Conservation (phyloP, 2,113 vertebrate species). For the Hippolais icterina region DNA sequence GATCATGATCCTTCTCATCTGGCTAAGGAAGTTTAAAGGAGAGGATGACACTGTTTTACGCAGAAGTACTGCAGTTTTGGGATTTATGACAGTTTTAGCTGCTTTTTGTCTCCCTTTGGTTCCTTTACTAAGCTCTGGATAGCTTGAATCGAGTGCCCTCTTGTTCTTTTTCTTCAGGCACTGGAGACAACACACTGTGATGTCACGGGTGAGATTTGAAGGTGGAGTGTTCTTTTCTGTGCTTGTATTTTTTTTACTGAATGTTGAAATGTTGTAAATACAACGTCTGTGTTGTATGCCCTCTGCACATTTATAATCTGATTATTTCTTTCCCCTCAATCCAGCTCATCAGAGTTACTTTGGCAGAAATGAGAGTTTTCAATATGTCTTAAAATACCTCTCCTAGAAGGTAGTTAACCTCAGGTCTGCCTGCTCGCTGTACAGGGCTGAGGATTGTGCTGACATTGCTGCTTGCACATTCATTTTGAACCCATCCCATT, state of each 20-base stretch:
- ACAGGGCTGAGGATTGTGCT: background rate
- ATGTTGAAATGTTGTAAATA: constrained; percentile 10
- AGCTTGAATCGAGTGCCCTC: background rate
- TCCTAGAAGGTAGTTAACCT: constrained; percentile 14
- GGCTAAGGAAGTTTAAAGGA: background rate
- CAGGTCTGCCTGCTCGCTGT: background rate
- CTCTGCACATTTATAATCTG: background rate
- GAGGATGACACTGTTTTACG: background rate
- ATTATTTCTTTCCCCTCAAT: background rate
- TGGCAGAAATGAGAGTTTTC: background rate
- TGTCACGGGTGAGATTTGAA: background rate
- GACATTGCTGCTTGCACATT: background rate
- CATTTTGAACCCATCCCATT: background rate
- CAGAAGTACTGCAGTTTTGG: background rate
- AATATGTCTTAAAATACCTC: background rate
- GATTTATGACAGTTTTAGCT: background rate
- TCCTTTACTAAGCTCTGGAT: background rate
- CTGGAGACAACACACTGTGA: background rate
- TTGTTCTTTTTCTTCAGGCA: background rate
- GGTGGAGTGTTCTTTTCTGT: background rate
- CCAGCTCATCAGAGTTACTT: background rate
- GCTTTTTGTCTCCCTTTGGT: background rate
- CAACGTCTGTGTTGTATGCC: background rate
- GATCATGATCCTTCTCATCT: background rate
- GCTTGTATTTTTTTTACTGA: background rate